phyloP scores from a whole-genome alignment of 2,888 invertebrate genomes.

The Apotomis capreana region DNA sequence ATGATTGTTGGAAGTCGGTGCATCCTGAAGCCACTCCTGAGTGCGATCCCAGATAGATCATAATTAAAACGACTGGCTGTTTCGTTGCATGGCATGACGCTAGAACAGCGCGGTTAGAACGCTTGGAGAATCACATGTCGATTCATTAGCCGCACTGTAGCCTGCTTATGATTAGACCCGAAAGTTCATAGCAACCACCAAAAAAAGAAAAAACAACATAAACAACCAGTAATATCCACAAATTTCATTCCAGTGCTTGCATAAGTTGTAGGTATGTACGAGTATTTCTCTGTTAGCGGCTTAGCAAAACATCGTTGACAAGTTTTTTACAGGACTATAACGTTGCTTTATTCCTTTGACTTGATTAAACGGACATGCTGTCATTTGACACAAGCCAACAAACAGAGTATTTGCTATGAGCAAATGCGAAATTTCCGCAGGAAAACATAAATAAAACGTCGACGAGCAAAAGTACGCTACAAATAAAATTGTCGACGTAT shows the following conservation, averaged over 20 bases:
- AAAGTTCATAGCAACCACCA: no score
- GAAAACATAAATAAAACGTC: conserved; percentile 32
- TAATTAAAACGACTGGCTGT: no score
- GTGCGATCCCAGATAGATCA: no score
- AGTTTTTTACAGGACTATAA: conserved; percentile 16
- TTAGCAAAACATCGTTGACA: conserved; percentile 6
- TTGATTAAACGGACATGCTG: conserved; percentile 32
- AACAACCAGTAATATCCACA: not conserved
- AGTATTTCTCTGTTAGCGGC: not conserved
- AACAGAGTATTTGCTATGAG: conserved; percentile 28
- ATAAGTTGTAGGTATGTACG: not conserved
- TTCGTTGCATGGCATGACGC: no score
- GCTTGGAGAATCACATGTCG: no score
- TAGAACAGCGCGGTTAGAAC: no score
- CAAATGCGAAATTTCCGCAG: conserved; percentile 31
- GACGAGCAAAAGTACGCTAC: conserved; percentile 7
- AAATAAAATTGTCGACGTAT: conserved; percentile 27
- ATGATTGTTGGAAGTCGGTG: no score
- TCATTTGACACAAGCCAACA: conserved; percentile 26
- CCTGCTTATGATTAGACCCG: no score
- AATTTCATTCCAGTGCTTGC: not conserved
- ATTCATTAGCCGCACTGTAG: no score
- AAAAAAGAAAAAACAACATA: no score
- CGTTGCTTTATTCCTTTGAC: conserved; percentile 16
- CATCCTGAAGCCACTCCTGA: no score